These are phyloP conservation scores for Myotis yumanensis DNA, from an alignment of 2,113 vertebrate genomes.

Conservation along the genomic window DNA sequence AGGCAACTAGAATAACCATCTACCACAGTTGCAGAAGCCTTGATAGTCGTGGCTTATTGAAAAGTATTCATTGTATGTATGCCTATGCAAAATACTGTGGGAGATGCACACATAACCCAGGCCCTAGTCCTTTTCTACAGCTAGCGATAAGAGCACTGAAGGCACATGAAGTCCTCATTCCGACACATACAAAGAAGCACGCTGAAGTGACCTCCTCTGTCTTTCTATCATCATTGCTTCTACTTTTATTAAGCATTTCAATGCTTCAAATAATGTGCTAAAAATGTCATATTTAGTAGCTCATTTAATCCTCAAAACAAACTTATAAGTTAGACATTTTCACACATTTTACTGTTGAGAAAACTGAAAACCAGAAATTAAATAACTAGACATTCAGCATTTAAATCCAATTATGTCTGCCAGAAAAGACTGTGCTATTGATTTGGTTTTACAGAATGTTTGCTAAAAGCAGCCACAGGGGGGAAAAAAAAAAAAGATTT, in stretches of 20 bases:
- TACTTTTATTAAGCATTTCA: background rate
- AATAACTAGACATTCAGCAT: background rate
- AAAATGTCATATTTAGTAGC: background rate
- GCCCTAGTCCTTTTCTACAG: background rate
- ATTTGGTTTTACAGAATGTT: background rate
- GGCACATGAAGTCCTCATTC: background rate
- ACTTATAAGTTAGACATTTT: background rate
- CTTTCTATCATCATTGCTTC: background rate
- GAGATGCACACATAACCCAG: background rate
- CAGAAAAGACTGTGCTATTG: background rate
- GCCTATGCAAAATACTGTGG: background rate
- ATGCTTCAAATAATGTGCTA: background rate
- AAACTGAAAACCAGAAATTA: background rate
- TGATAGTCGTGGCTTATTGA: background rate
- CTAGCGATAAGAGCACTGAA: background rate
- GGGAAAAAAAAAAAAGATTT: no score
- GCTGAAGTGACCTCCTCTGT: background rate
- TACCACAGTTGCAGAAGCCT: background rate
- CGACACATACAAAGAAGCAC: background rate
- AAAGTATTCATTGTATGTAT: background rate
- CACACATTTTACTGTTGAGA: background rate
- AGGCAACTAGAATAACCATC: background rate
- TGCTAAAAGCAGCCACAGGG: background rate
- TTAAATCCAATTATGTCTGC: background rate
- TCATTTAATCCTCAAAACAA: background rate